Percentiles rank a stretch among this genome's conserved stretches.
phyloP scores from a whole-genome alignment of 2,113 vertebrate genomes.

The Anolis sagrei region DNA sequence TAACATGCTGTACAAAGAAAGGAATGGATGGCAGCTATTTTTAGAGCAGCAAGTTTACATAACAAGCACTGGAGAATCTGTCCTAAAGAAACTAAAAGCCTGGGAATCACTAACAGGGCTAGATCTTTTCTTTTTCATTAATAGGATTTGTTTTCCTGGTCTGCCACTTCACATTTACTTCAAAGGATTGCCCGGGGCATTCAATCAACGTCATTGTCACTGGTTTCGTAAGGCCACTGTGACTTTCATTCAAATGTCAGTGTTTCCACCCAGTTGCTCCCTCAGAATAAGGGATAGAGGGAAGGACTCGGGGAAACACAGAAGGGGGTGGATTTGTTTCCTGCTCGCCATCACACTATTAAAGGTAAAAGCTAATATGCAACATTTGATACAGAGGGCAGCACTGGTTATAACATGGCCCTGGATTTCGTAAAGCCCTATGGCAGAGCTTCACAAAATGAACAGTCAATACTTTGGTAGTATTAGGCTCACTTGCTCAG shows the following conservation, averaged over 20 bases:
- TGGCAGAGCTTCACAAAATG: conserved; percentile 42
- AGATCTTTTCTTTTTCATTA: conserved; percentile 47
- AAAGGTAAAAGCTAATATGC: neutral
- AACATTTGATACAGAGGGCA: conserved; percentile 49
- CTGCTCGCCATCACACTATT: conserved; percentile 39
- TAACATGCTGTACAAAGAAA: conserved; percentile 65
- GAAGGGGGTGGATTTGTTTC: neutral
- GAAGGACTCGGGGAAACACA: neutral
- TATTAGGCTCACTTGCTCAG: conserved; percentile 38
- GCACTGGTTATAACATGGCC: neutral
- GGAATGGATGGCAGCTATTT: conserved; percentile 74
- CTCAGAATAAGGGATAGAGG: neutral
- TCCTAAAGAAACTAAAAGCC: conserved; percentile 63
- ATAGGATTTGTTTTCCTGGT: conserved; percentile 11
- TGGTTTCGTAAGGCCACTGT: conserved; percentile 8
- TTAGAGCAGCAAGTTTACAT: conserved; percentile 72
- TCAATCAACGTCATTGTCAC: neutral
- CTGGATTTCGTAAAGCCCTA: conserved; percentile 50
- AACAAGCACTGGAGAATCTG: conserved; percentile 64
- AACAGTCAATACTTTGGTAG: conserved; percentile 48
- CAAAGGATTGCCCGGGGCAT: neutral
- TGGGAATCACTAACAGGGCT: conserved; percentile 65
- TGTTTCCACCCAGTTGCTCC: conserved; percentile 13
- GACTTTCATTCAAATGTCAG: conserved; percentile 39
- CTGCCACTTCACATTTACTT: conserved; percentile 29